Conservation (phyloP, 2,888 invertebrate genomes). For the Plusia festucae region DNA sequence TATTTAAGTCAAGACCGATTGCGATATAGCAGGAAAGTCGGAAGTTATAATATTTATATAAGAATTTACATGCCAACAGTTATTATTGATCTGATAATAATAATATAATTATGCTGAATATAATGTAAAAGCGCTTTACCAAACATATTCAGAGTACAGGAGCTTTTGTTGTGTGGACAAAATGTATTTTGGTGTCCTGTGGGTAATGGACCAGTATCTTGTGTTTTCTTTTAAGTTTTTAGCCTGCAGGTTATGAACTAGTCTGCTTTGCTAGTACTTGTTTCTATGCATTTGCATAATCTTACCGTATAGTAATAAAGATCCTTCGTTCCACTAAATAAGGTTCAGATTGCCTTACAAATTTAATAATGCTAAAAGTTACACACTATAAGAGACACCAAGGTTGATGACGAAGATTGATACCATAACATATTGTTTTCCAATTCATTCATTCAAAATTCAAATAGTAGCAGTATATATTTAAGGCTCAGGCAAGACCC, state of each 20-base stretch:
- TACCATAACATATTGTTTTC: too few relatives aligned
- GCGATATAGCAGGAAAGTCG: slow-evolving; percentile 12
- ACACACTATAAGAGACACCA: too few relatives aligned
- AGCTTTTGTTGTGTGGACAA: not conserved
- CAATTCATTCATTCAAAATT: too few relatives aligned
- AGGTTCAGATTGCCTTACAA: too few relatives aligned
- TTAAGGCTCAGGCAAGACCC: too few relatives aligned
- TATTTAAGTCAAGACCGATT: not conserved
- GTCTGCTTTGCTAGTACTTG: too few relatives aligned
- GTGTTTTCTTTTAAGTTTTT: not conserved
- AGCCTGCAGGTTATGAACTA: not conserved
- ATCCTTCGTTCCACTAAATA: too few relatives aligned
- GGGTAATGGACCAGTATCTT: not conserved
- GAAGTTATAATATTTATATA: slow-evolving; percentile 22
- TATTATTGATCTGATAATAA: not conserved
- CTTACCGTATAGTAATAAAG: too few relatives aligned
- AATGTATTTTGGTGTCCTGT: not conserved
- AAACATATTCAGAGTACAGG: not conserved
- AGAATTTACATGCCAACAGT: slow-evolving; percentile 30
- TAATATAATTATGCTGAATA: slow-evolving; percentile 36
- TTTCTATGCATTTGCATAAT: too few relatives aligned
- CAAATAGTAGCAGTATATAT: too few relatives aligned
- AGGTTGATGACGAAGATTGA: too few relatives aligned
- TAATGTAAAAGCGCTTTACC: not conserved
- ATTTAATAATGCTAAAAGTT: too few relatives aligned